These are phyloP conservation scores for Contarinia nasturtii DNA, from an alignment of 1,140 invertebrate species.

Conservation along the genomic window DNA sequence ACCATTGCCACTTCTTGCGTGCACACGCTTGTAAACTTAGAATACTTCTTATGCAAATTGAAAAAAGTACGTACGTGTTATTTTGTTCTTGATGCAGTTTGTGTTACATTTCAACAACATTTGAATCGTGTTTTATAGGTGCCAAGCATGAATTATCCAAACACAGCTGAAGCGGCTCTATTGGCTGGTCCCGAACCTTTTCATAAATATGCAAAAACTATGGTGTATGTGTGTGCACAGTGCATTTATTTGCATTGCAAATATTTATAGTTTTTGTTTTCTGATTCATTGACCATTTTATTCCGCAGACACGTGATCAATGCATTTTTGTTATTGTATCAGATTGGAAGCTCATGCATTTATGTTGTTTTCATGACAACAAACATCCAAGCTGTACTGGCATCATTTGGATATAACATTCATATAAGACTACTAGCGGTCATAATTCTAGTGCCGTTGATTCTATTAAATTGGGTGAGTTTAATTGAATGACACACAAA, in stretches of 20 bases:
- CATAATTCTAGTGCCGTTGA: conserved; percentile 38
- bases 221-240: conserved; percentile 15
- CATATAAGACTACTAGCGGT: conserved; percentile 31
- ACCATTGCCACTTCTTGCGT: conserved; percentile 48
- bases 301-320: conserved; percentile 37
- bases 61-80: conserved; percentile 1
- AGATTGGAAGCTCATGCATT: conserved; percentile 75
- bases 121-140: conserved; percentile 28
- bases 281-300: conserved; percentile 15
- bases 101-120: conserved; percentile 13
- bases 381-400: conserved; percentile 40
- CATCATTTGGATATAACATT: conserved; percentile 24
- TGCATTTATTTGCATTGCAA: background rate
- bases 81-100: background rate
- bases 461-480: conserved; percentile 43
- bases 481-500: background rate
- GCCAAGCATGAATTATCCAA: conserved; percentile 42
- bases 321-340: conserved; percentile 55
- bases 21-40: conserved; percentile 38
- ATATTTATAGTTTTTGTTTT: conserved; percentile 1
- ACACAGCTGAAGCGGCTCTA: conserved; percentile 40
- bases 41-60: conserved; percentile 6
- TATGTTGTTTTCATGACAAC: conserved; percentile 70
- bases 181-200: conserved; percentile 37
- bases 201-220: conserved; percentile 28